Percentiles rank a stretch among this genome's conserved stretches.
These are phyloP conservation scores for Bombyx mori DNA, from an alignment of 1,140 invertebrate species.

Conservation along the genomic window DNA sequence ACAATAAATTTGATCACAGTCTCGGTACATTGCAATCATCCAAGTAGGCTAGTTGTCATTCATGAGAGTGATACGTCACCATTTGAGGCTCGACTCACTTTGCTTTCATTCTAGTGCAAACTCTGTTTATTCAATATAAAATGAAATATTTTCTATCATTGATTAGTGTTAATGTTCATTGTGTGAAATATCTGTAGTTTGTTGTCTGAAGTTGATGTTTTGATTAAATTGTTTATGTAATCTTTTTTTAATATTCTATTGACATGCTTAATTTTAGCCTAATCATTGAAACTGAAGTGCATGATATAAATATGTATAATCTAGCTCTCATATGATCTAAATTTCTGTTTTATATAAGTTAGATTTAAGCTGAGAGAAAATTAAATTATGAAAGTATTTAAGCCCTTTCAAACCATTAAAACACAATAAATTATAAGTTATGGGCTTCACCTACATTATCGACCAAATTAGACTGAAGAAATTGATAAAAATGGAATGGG, in stretches of 20 bases:
- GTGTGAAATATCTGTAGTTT: conserved; percentile 57
- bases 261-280: conserved; percentile 65
- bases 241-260: conserved; percentile 67
- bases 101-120: conserved; percentile 16
- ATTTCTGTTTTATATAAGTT: conserved; percentile 42
- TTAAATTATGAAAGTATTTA: conserved; percentile 27
- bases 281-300: conserved; percentile 60
- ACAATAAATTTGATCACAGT: conserved; percentile 54
- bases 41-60: conserved; percentile 46
- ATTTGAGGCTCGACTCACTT: conserved; percentile 20
- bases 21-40: conserved; percentile 28
- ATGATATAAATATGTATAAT: conserved; percentile 45
- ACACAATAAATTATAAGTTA: conserved; percentile 24
- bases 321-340: conserved; percentile 47
- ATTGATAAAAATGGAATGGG: conserved; percentile 21
- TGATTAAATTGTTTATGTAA: conserved; percentile 66
- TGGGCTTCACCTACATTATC: conserved; percentile 45
- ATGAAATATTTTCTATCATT: conserved; percentile 29
- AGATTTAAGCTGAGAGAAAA: conserved; percentile 43
- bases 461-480: conserved; percentile 51
- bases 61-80: conserved; percentile 33
- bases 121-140: conserved; percentile 3
- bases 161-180: conserved; percentile 44
- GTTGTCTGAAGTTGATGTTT: conserved; percentile 67
- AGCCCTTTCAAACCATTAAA: conserved; percentile 32